Evolutionary conservation across 2,797 vertebrate genomes (phyloP).

Genomic region (Etheostoma nigrum): DNA sequence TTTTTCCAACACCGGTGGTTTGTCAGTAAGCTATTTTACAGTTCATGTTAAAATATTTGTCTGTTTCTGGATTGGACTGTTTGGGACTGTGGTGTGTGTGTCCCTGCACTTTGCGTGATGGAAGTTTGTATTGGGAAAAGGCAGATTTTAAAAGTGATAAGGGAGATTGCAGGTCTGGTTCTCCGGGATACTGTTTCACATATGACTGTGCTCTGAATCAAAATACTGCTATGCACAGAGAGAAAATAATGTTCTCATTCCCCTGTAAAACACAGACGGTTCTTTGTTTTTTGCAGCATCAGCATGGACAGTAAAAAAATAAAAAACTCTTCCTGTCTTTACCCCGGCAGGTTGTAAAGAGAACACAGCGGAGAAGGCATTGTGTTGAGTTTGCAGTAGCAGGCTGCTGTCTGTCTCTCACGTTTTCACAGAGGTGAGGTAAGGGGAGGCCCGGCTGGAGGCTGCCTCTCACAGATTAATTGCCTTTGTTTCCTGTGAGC

Average conservation of each 20-base stretch:
- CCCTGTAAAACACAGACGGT: neutral
- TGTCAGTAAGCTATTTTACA: neutral
- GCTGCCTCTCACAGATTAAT: constrained; percentile 53
- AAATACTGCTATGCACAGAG: neutral
- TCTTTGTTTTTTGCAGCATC: constrained; percentile 23
- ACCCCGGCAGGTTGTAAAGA: constrained; percentile 18
- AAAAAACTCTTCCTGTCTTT: constrained; percentile 11
- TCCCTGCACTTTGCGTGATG: neutral
- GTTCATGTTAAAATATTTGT: neutral
- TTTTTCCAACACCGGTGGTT: neutral
- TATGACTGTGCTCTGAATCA: neutral
- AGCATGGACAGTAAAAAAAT: constrained; percentile 9
- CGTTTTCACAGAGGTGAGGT: constrained; percentile 33
- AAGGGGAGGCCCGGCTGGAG: constrained; percentile 18
- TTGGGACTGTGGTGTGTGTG: neutral
- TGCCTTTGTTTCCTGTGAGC: constrained; percentile 64
- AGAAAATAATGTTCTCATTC: constrained; percentile 1
- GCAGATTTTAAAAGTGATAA: constrained; percentile 7
- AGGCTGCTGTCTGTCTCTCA: constrained; percentile 4
- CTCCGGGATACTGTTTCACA: neutral
- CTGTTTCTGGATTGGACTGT: neutral
- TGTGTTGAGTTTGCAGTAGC: neutral
- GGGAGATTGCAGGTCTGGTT: neutral
- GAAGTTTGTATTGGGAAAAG: neutral
- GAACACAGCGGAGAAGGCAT: constrained; percentile 1